Base-by-base conservation (phyloP, 1,140 invertebrate species). In the Drosophila ficusphila region DNA sequence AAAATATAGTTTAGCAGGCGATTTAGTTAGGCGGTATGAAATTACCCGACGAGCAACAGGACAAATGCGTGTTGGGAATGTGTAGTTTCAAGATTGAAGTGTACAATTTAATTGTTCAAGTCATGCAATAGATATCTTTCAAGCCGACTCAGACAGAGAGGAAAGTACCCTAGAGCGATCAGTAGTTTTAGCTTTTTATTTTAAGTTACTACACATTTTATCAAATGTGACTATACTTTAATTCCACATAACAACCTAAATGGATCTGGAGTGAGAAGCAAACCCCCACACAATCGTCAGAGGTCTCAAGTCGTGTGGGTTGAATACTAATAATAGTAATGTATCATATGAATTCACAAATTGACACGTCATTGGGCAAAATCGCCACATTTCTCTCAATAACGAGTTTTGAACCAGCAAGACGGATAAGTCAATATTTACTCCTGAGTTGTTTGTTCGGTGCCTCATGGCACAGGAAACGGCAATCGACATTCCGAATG, bases 1-100 rank as follows among this genome's bases (percentile, higher is more conserved):
- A 38, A 11, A 31, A 27, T 61, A 41, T 11, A 8, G 31, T 21
- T 31, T 31, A 4, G 0, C 36, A 38, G 36, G 27, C 25, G 16
- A n/a, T n/a, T n/a, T n/a, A n/a, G 21, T n/a, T 19, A 5, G 36
- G 12, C 25, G 8, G 4, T 41, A 12, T 7, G 27, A 5, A 25
- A 23, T 18, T 31, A 23, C 11, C 14, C 33, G 34, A 31, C 21
- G 56, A 72, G 79, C 81, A 83, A 76, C 76, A 83, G 79, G 79
- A 79, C 46, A 36, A 42, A 38, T 62, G 61, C 73, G 78, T 81
- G 72, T 18, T 23, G 19, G 16, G 27, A 67, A 36, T 36, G 29
- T 27, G 18, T 31, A 48, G 38, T 48, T 70, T 12, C 31, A 7
- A 56, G 65, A 57, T 29, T 49, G 39, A 60, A 49, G 29, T 65